Evolutionary conservation across 2,888 invertebrate species (phyloP), one percentile per base, ranked within the genome.

Genomic region (Thera obeliscata): DNA sequence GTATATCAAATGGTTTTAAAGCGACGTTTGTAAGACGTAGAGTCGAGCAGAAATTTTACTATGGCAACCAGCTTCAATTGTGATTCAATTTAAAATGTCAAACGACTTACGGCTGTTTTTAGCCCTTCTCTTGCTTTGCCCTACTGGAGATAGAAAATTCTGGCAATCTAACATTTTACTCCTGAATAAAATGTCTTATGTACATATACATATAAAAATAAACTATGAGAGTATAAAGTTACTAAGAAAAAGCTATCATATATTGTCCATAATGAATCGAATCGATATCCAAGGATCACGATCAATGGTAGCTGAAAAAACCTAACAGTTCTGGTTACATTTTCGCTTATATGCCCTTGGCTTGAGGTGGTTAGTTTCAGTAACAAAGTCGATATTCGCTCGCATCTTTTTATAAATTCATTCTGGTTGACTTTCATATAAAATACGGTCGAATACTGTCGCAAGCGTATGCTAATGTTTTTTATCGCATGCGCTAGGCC

Each of bases 401-500:
- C 75, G 72, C 73, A 54, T 54, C 8, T 9, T 58, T 56, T 50
- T 74, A 68, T 76, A 76, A 76, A 75, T 80, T 77, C 77, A 83
- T 81, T 81, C 81, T 81, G 82, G 81, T 81, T 81, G 81, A 79
- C 81, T 84, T 80, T 76, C 3, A 78, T 81, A 84, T 87, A 86
- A 86, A 87, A 85, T 83, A 85, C 81, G 79, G 74, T 74, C 69
- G 71, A 66, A 77, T 79, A 75, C 77, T 78, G 77, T 77, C 76
- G 76, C 76, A 76, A 81, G 80, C 83, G 78, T 87, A 87, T 87
- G 87, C 82, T 87, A 88, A 88, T 86, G 83, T 81, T 83, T 86
- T 88, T 86, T 87, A 86, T 87, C 79, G 80, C 81, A 76, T 82
- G 79, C 81, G 83, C 76, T 75, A 80, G 81, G 78, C 75, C 57